Evolutionary conservation across 2,113 vertebrate species (phyloP).

Genomic region (Channa argus): DNA sequence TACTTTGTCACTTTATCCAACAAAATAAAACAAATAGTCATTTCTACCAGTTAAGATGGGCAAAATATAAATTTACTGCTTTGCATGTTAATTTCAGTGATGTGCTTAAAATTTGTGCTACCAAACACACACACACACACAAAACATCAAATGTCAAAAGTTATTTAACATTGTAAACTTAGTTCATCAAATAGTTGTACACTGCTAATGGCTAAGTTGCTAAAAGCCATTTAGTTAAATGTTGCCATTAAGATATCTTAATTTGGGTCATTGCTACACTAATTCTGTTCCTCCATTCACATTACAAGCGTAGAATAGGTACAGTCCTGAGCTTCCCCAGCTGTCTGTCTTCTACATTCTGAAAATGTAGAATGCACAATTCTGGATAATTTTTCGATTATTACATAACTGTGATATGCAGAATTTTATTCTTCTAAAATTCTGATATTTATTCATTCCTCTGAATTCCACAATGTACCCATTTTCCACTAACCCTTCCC

Average conservation of each 20-base stretch:
- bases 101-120: too few relatives aligned
- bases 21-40: too few relatives aligned
- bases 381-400: too few relatives aligned
- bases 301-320: background rate
- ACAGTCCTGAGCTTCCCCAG: background rate
- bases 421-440: background rate
- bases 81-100: too few relatives aligned
- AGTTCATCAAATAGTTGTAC: slow-evolving; percentile 12
- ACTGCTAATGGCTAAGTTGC: slow-evolving; percentile 23
- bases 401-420: background rate
- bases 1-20: too few relatives aligned
- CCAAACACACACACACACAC: too few relatives aligned
- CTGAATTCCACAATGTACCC: background rate
- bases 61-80: too few relatives aligned
- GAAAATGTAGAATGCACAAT: background rate
- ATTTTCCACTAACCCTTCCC: background rate
- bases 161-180: background rate
- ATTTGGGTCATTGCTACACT: background rate
- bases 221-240: slow-evolving; percentile 36
- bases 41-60: too few relatives aligned
- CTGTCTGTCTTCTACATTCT: too few relatives aligned
- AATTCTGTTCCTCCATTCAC: background rate
- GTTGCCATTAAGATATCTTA: slow-evolving; percentile 8
- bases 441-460: background rate
- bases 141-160: too few relatives aligned